Evolutionary conservation across 2,888 invertebrate species (phyloP).

Genomic region (Dioctria linearis): DNA sequence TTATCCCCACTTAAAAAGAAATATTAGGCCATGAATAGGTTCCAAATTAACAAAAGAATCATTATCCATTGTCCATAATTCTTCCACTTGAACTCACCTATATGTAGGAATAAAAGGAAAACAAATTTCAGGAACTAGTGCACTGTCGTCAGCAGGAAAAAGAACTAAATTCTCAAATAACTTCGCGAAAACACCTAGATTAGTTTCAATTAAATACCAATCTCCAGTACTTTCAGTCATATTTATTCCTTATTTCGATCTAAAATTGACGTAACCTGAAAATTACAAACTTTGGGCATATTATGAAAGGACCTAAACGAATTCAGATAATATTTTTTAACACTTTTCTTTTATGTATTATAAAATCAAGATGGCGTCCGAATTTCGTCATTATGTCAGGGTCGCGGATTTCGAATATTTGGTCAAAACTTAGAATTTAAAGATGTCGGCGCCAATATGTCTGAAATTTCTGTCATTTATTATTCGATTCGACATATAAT

Average conservation of each 20-base stretch:
- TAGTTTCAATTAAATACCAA: conserved; percentile 99
- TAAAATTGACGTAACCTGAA: not conserved
- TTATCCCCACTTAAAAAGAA: conserved; percentile 95
- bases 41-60: conserved; percentile 90
- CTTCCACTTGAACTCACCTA: conserved; percentile 97
- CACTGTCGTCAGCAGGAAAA: not conserved
- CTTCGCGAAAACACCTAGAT: conserved; percentile 99
- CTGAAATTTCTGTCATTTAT: too few species aligned
- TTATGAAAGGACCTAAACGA: too few species aligned
- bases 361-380: too few species aligned
- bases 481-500: too few species aligned
- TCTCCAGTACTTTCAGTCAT: conserved; percentile 87
- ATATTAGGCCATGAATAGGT: conserved; percentile 98
- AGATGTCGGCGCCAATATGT: too few species aligned
- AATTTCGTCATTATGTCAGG: too few species aligned
- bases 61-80: conserved; percentile 95
- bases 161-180: conserved; percentile 93
- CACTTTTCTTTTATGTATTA: too few species aligned
- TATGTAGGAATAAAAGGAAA: conserved; percentile 1
- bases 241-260: conserved; percentile 60
- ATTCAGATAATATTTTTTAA: too few species aligned
- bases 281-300: too few species aligned
- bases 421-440: too few species aligned
- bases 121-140: not conserved
- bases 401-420: too few species aligned